phyloP scores from a whole-genome alignment of 2,888 invertebrate genomes.

The Andrena chrysosceles region DNA sequence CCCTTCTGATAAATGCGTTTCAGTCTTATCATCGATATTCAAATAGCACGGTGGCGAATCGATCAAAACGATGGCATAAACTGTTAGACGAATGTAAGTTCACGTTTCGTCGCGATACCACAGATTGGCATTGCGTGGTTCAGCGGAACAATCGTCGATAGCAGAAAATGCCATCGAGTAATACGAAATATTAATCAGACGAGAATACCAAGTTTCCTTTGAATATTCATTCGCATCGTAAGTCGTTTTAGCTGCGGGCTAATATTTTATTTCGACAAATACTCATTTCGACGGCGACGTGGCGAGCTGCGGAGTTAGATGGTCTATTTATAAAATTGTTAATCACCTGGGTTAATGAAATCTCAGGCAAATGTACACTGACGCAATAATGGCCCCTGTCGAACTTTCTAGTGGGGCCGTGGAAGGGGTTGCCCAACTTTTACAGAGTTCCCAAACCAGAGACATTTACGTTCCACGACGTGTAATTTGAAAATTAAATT shows the following conservation, averaged over 20 bases:
- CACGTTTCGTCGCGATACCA: not conserved
- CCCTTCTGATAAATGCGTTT: slow-evolving; percentile 35
- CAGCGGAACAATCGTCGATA: not conserved
- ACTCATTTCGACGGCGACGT: slow-evolving; percentile 4
- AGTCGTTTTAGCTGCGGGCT: too few species aligned
- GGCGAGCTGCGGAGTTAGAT: too few species aligned
- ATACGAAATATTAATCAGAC: not conserved
- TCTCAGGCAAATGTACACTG: slow-evolving; percentile 25
- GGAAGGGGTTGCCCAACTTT: slow-evolving; percentile 24
- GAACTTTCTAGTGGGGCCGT: slow-evolving; percentile 20
- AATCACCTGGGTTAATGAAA: slow-evolving; percentile 50
- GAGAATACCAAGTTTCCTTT: not conserved
- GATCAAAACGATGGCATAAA: slow-evolving; percentile 42
- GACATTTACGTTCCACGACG: slow-evolving; percentile 29
- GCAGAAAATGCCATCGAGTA: slow-evolving; percentile 10
- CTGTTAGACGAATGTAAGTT: slow-evolving; percentile 33
- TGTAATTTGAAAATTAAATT: slow-evolving; percentile 45
- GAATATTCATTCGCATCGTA: not conserved
- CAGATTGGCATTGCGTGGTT: not conserved
- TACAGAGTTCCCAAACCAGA: slow-evolving; percentile 3
- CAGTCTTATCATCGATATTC: slow-evolving; percentile 10
- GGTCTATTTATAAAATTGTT: slow-evolving; percentile 46
- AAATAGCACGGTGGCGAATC: slow-evolving; percentile 30
- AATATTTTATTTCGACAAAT: not conserved
- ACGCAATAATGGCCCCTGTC: slow-evolving; percentile 24